These are phyloP conservation scores for Desoria tigrina DNA, from an alignment of 2,888 invertebrate genomes.

Conservation along the genomic window DNA sequence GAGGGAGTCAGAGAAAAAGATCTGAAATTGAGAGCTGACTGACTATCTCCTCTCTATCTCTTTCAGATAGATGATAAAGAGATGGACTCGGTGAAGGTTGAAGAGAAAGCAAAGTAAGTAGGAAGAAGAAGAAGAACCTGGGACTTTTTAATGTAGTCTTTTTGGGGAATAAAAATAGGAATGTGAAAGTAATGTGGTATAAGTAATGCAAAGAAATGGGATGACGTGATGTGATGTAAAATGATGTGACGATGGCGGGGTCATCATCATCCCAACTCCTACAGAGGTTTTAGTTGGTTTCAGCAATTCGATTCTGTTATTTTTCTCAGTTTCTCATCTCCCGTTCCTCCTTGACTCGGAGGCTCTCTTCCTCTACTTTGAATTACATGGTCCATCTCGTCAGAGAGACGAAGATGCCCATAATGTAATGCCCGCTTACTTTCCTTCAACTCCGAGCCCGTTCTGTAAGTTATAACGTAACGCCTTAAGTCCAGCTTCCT, in stretches of 20 bases:
- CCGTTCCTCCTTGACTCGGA: conserved; percentile 8
- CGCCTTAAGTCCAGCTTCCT: conserved; percentile 51
- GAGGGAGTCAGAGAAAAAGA: neutral
- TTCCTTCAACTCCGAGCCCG: no score
- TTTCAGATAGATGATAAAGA: neutral
- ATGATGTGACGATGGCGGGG: conserved; percentile 30
- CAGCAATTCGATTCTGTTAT: conserved; percentile 18
- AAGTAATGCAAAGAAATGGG: conserved; percentile 27
- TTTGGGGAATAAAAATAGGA: conserved; percentile 15
- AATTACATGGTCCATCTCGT: conserved; percentile 46
- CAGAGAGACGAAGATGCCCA: conserved; percentile 31
- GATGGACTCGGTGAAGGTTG: conserved; percentile 15
- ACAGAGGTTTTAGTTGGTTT: conserved; percentile 12
- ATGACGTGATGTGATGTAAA: conserved; percentile 30
- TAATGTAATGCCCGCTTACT: conserved; percentile 43
- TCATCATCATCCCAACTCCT: conserved; percentile 16
- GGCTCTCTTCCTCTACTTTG: conserved; percentile 24
- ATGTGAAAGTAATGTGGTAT: conserved; percentile 26
- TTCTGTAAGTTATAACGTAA: conserved; percentile 14
- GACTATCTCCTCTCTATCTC: neutral
- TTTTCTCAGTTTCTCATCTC: conserved; percentile 21
- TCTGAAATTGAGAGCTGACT: conserved; percentile 4
- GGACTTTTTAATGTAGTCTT: conserved; percentile 14
- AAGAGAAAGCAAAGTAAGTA: neutral
- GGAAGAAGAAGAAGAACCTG: neutral